Conservation (phyloP, 2,888 invertebrate species). For the Liodrosophila aerea region DNA sequence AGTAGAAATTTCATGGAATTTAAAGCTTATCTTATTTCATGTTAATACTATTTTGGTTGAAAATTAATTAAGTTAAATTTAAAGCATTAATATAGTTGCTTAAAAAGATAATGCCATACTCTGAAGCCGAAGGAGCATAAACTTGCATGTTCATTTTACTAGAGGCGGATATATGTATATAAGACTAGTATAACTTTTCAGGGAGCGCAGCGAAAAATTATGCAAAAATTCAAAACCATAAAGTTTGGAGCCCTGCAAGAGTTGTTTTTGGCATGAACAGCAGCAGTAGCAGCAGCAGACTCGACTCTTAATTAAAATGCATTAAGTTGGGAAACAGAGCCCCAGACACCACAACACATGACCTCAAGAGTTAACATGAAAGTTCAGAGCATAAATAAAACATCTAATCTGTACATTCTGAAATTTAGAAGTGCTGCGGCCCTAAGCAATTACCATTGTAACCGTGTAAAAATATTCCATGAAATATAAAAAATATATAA, state of each 20-base stretch:
- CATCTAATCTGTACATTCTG: constrained; percentile 43
- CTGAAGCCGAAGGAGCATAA: too few species aligned
- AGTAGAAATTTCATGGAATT: neutral
- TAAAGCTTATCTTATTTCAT: neutral
- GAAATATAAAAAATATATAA: constrained; percentile 4
- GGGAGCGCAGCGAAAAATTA: constrained; percentile 46
- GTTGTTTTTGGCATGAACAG: constrained; percentile 13
- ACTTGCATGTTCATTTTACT: constrained; percentile 2
- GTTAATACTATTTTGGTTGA: too few species aligned
- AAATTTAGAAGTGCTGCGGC: constrained; percentile 28
- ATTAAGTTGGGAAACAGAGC: constrained; percentile 45
- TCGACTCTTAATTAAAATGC: constrained; percentile 62
- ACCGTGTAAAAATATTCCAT: neutral
- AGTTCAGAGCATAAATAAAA: constrained; percentile 30
- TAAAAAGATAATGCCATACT: too few species aligned
- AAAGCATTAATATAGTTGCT: too few species aligned
- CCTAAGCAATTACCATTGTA: constrained; percentile 41
- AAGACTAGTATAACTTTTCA: constrained; percentile 28
- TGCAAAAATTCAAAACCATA: constrained; percentile 58
- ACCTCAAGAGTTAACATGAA: constrained; percentile 58
- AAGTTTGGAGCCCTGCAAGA: constrained; percentile 43
- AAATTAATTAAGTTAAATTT: too few species aligned
- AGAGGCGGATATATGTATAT: neutral
- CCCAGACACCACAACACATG: constrained; percentile 39
- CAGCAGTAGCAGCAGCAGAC: constrained; percentile 20